Conservation (phyloP, 92 coral and sea anemone species). For the Parazoanthus darwini region DNA sequence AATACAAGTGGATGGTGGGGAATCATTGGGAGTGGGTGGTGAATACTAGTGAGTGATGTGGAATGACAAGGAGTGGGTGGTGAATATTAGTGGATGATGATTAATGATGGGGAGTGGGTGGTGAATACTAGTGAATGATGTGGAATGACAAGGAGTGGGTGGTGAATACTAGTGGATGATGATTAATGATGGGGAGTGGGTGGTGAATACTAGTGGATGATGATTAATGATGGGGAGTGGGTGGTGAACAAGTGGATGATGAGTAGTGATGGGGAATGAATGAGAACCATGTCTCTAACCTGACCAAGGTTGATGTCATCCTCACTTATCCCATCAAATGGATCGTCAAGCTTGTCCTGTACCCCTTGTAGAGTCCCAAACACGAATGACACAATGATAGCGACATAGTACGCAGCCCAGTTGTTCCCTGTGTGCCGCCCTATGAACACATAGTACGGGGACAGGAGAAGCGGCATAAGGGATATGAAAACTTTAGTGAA, state of each 20-base stretch:
- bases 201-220: neutral
- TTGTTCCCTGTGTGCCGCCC: constrained; percentile 68
- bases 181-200: neutral
- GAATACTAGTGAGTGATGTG: neutral
- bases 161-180: neutral
- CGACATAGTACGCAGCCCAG: constrained; percentile 93
- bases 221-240: neutral
- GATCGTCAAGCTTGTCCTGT: constrained; percentile 95
- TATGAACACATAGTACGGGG: constrained; percentile 92
- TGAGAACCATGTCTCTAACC: constrained; percentile 48
- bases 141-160: neutral
- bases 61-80: neutral
- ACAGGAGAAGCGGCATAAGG: constrained; percentile 91
- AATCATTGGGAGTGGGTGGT: neutral
- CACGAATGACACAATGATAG: constrained; percentile 79
- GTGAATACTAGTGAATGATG: neutral
- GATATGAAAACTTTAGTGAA: constrained; percentile 98
- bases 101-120: neutral
- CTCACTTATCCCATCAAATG: constrained; percentile 97
- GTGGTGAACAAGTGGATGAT: neutral
- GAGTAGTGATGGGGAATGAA: neutral
- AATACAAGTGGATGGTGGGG: neutral
- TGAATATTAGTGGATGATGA: neutral
- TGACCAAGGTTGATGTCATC: constrained; percentile 94
- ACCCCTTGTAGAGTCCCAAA: constrained; percentile 97